Conservation (phyloP, 2,113 vertebrate species). For the Microcebus murinus region DNA sequence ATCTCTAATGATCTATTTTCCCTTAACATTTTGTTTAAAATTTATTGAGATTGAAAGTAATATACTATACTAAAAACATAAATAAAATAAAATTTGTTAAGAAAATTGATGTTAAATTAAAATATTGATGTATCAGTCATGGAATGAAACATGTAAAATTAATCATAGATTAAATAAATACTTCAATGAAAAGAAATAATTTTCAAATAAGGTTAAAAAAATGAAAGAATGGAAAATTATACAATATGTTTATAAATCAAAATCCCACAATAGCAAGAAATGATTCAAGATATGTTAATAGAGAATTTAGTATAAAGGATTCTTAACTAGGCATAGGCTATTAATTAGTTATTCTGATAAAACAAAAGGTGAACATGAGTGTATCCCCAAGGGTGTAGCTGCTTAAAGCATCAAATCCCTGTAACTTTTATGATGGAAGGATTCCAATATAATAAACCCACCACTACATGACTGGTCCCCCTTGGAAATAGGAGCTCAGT, state of each 20-base stretch:
- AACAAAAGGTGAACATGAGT: neutral
- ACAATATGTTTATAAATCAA: neutral
- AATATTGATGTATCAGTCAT: neutral
- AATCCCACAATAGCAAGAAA: neutral
- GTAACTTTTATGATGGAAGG: neutral
- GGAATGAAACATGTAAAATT: neutral
- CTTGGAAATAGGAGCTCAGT: accelerated
- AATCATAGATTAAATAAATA: neutral
- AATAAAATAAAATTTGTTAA: neutral
- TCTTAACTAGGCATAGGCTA: neutral
- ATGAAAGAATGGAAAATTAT: neutral
- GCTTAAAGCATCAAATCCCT: neutral
- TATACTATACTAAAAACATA: too few relatives aligned
- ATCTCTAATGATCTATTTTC: neutral
- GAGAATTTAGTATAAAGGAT: neutral
- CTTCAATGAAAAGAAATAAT: neutral
- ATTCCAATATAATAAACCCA: neutral
- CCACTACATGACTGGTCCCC: accelerated
- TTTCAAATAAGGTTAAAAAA: neutral
- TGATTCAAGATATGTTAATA: neutral
- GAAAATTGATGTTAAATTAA: neutral
- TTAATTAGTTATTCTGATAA: neutral
- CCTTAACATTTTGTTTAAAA: neutral
- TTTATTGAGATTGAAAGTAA: neutral
- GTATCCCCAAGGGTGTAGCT: neutral